Base-by-base conservation (phyloP, 2,113 vertebrate genomes). In the Phyllopteryx taeniolatus region DNA sequence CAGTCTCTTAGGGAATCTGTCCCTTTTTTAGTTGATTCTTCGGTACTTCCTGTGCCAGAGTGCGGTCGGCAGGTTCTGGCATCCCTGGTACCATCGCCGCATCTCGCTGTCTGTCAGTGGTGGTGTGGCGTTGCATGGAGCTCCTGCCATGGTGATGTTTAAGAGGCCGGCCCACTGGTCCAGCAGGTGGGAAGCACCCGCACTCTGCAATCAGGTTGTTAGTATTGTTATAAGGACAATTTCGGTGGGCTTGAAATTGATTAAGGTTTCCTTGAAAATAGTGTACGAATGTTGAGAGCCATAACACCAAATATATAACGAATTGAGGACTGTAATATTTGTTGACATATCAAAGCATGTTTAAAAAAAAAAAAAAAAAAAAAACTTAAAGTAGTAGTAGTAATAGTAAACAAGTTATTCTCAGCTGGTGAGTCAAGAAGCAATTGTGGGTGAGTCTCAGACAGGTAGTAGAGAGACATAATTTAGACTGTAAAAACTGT, bases 61-160 rank as follows among this genome's bases (percentile, higher is more conserved):
- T 0, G 92, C 92, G 0, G 94, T 94, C 0, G 93, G 94, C n/a
- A 94, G 90, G 74, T 94, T 94, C 82, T 94, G 93, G 78, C 94
- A 94, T 81, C 94, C 93, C 82, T 92, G 92, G 82, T 93, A 94
- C 76, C 93, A 91, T 46, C 88, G 87, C 33, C 83, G 88, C 84
- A 93, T 81, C 78, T 94, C 93, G 0, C 83, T 84, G 4, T 93
- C 92, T 0, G 92, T 92, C 73, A 94, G 90, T 10, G 94, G 92
- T 0, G 94, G 94, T 0, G 90, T 93, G 70, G 84, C 86, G 9
- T 93, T 93, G 79, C 94, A 94, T 9, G 93, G 93, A 1, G 93
- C 93, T 0, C 94, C 93, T 0, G 93, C 89, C 77, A 94, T 57
- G 0, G 93, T 94, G 71, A 93, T 92, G 8, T 94, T 94, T 43